Base-by-base conservation (phyloP, 2,888 invertebrate species). In the Caradrina kadenii region DNA sequence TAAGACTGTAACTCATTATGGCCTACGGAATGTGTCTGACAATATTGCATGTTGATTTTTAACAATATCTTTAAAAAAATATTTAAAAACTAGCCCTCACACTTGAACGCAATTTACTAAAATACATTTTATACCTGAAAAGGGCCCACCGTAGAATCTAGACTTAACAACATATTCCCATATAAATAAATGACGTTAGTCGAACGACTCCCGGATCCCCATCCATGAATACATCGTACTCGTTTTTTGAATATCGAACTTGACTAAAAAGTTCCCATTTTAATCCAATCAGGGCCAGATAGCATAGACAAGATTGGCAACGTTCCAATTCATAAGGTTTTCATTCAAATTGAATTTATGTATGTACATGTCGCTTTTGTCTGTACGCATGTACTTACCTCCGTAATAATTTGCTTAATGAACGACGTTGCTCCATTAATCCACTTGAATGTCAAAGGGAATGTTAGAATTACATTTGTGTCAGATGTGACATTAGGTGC, bases 241-340 rank as follows among this genome's bases (percentile, higher is more conserved):
- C 45, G 5, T 15, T 39, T 73, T 58, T 49, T 58, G 5, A 2
- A 48, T 31, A 52, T 62, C 19, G 17, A 63, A 49, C n/a, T 52
- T 45, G 15, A 26, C 39, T 56, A 60, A 63, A 68, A 68, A 73
- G 13, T 22, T 22, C 39, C 31, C 26, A 45, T 65, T 77, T 65
- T 26, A 79, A 68, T 79, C 62, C 68, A 72, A 79, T 65, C 63
- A 52, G 17, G 35, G 42, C 42, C 19, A 17, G 39, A 63, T 54
- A 60, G 42, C 22, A 22, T 19, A 50, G 22, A 53, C 53, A 50
- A 56, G 42, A 69, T 75, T 82, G 79, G 79, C 72, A 58, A 50
- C 54, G 60, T 73, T 69, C 75, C 82, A 82, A 67, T 81, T 81
- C 68, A 80, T 76, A 76, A 65, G 53, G 48, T 50, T 76, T 55